Base-by-base conservation (phyloP, 2,113 vertebrate genomes). In the Nanger granti region DNA sequence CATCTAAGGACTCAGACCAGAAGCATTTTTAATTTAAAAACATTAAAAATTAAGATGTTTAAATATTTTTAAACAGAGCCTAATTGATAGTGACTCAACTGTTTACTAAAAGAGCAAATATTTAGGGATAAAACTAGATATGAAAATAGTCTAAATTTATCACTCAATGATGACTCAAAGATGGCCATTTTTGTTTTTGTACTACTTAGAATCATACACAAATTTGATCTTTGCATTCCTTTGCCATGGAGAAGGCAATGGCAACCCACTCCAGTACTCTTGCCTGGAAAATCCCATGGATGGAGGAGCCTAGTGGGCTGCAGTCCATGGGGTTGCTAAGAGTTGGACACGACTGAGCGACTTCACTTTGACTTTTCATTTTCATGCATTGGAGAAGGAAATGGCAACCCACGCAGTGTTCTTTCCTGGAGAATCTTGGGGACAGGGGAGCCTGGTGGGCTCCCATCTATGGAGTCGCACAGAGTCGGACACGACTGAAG, bases 21-120 rank as follows among this genome's bases (percentile, higher is more conserved):
- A n/a, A 95, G 2, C 18, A 86, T 37, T 80, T 95, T 66, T 76
- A n/a, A 85, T 94, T 92, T 87, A 73, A 83, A 29, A 17, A 79
- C 10, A 24, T 80, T 41, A 14, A 89, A 96, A 84, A 17, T 66
- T 24, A 87, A 28, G 31, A 34, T 69, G 82, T 92, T 84, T 47
- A 96, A 94, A 85, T 85, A 82, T 12, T 6, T 41, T 24, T 52
- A 82, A 52, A 20, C 34, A 87, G 9, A 7, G 9, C 14, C 49
- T 59, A 52, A 59, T 17, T 57, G 34, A 31, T 80, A 69, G 8
- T 37, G 55, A 8, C 10, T 59, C 20, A 66, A 29, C 28, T 37
- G 6, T 57, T 64, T 44, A 73, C 31, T 73, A 18, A 82, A 90
- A 14, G 26, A 44, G n/a, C 52, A 91, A 87, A 92, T 26, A 1